Percentiles rank a stretch among this genome's conserved stretches.
Conservation (phyloP, 2,888 invertebrate species). For the Pseudolycoriella hygida region DNA sequence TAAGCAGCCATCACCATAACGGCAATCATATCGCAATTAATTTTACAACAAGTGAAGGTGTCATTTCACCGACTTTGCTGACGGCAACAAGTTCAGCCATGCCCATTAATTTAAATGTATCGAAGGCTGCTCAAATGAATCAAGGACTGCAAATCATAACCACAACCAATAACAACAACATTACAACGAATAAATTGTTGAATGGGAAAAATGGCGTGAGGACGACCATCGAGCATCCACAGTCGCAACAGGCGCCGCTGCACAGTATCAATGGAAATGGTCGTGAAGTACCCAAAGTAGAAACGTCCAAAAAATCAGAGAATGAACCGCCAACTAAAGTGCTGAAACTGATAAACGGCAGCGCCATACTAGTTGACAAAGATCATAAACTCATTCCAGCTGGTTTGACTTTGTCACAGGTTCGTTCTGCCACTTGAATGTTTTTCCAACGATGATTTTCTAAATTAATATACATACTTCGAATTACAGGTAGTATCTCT, state of each 20-base stretch:
- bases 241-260: neutral
- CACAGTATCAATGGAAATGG: neutral
- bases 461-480: conserved; percentile 27
- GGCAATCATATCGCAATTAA: conserved; percentile 6
- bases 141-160: conserved; percentile 9
- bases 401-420: conserved; percentile 15
- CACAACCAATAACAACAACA: neutral
- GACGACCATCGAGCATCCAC: neutral
- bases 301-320: conserved; percentile 6
- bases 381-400: conserved; percentile 14
- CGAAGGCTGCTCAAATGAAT: conserved; percentile 2
- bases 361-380: conserved; percentile 13
- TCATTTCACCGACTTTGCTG: conserved; percentile 2
- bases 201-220: conserved; percentile 2
- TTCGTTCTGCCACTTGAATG: conserved; percentile 4
- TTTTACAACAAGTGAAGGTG: conserved; percentile 6
- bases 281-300: conserved; percentile 9
- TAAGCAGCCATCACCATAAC: neutral
- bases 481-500: conserved; percentile 13
- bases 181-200: neutral
- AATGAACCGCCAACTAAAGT: conserved; percentile 19
- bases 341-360: conserved; percentile 19
- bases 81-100: conserved; percentile 5
- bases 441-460: neutral
- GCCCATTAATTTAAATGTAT: conserved; percentile 4